Evolutionary conservation across 2,113 vertebrate species (phyloP).

Genomic region (Crotalus helleri): DNA sequence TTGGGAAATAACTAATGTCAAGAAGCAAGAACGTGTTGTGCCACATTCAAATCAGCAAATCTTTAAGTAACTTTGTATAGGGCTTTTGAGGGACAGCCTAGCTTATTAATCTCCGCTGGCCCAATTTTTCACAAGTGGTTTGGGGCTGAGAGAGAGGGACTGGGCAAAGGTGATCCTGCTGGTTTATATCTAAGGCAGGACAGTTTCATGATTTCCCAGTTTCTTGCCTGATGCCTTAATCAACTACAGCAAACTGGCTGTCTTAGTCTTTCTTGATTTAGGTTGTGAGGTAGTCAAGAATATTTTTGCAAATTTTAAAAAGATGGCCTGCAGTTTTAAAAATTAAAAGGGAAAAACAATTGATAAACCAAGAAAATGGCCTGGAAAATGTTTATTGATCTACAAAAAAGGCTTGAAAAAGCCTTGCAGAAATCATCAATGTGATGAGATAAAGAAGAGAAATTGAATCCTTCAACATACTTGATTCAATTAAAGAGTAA

Average conservation of each 20-base stretch:
- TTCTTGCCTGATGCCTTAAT: neutral
- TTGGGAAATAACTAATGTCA: neutral
- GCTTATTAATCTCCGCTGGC: neutral
- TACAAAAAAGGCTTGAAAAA: neutral
- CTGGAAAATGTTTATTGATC: neutral
- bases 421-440: neutral
- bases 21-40: neutral
- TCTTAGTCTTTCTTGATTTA: neutral
- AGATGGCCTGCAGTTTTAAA: neutral
- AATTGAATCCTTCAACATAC: neutral
- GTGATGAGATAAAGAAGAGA: neutral
- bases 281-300: neutral
- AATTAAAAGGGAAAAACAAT: neutral
- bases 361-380: neutral
- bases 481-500: neutral
- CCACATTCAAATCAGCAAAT: neutral
- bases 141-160: neutral
- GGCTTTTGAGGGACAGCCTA: neutral
- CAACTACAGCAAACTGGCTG: neutral
- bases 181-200: neutral
- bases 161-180: neutral
- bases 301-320: neutral
- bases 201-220: neutral
- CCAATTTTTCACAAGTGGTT: neutral
- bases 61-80: neutral